Percentiles rank a stretch among this genome's conserved stretches.
Evolutionary conservation across 2,797 vertebrate genomes (phyloP).

Genomic region (Momotus momota): DNA sequence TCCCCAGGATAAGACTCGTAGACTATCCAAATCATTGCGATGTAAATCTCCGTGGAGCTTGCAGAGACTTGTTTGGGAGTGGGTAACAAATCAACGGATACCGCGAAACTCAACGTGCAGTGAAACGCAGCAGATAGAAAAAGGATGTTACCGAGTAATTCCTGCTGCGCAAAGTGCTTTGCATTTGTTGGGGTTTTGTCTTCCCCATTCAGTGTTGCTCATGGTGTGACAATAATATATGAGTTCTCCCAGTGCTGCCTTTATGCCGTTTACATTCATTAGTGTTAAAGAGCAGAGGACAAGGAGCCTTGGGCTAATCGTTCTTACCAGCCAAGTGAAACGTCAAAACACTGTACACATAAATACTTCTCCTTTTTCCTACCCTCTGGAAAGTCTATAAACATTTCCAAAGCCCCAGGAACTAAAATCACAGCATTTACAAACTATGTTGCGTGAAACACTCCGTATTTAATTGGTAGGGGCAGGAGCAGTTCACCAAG

Average conservation of each 20-base stretch:
- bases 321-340: slow-evolving; percentile 43
- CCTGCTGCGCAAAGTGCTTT: slow-evolving; percentile 41
- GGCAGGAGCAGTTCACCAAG: neutral
- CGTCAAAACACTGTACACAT: slow-evolving; percentile 47
- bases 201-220: slow-evolving; percentile 1
- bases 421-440: slow-evolving; percentile 29
- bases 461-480: neutral
- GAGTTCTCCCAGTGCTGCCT: slow-evolving; percentile 49
- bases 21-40: neutral
- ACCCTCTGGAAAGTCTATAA: slow-evolving; percentile 68
- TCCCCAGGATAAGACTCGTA: neutral
- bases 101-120: neutral
- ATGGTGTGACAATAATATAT: slow-evolving; percentile 39
- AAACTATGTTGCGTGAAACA: slow-evolving; percentile 17
- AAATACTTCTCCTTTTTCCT: slow-evolving; percentile 66
- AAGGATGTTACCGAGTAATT: slow-evolving; percentile 14
- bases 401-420: slow-evolving; percentile 52
- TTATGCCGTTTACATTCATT: slow-evolving; percentile 72
- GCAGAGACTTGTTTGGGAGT: neutral
- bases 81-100: neutral
- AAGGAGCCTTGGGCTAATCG: slow-evolving; percentile 56
- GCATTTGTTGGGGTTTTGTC: neutral
- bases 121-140: neutral
- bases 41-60: neutral
- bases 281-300: slow-evolving; percentile 27